A percentile compares a stretch with the other conserved stretches of the same genome.
phyloP scores from a whole-genome alignment of 2,888 invertebrate species.

The Coelopa pilipes region DNA sequence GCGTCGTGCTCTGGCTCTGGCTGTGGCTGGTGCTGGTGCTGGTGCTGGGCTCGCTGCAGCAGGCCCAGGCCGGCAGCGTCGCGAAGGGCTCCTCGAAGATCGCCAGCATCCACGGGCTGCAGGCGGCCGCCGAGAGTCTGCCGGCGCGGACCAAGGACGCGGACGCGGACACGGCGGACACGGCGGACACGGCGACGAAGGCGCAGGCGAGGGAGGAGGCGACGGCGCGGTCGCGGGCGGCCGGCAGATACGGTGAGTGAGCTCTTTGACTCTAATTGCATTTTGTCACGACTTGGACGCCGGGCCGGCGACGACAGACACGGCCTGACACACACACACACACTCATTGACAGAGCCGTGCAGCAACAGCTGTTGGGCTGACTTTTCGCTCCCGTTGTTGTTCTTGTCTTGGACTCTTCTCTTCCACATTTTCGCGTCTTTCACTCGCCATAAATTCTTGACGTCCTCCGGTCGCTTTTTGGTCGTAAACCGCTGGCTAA shows the following conservation, averaged over 20 bases:
- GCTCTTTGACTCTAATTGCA: slow-evolving; percentile 56
- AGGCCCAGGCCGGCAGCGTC: slow-evolving; percentile 44
- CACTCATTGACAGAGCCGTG: neutral
- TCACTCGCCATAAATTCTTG: too few species aligned
- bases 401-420: too few species aligned
- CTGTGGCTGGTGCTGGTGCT: slow-evolving; percentile 33
- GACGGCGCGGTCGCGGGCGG: slow-evolving; percentile 23
- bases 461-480: neutral
- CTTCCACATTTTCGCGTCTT: too few species aligned
- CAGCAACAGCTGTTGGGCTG: neutral
- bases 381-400: neutral
- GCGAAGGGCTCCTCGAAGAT: slow-evolving; percentile 48
- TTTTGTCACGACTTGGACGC: slow-evolving; percentile 57
- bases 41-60: slow-evolving; percentile 44
- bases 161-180: slow-evolving; percentile 18
- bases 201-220: slow-evolving; percentile 9
- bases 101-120: slow-evolving; percentile 45
- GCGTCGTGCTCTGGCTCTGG: too few species aligned
- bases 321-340: neutral
- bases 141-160: slow-evolving; percentile 20
- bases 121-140: slow-evolving; percentile 45
- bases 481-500: slow-evolving; percentile 9
- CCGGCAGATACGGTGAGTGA: slow-evolving; percentile 42
- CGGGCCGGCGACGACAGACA: neutral
- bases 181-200: slow-evolving; percentile 6